A percentile compares a stretch with the other conserved stretches of the same genome.
Conservation (phyloP, 2,113 vertebrate species). For the Platysteira castanea region DNA sequence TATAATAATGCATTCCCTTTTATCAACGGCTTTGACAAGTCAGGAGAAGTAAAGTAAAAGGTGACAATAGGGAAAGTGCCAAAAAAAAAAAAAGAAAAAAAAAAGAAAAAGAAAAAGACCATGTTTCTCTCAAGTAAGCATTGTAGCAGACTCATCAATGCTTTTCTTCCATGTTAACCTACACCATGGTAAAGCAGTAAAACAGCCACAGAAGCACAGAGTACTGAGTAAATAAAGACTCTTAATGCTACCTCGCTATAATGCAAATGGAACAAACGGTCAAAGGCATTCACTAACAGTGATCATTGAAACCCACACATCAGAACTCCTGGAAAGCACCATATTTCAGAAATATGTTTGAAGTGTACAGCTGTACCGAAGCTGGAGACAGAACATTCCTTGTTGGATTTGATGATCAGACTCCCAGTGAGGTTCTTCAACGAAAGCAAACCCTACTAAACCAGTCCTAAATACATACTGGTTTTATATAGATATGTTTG, state of each 20-base stretch:
- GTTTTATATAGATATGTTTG: background rate
- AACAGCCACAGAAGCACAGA: conserved; percentile 2
- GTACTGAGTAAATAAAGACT: background rate
- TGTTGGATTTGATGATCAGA: background rate
- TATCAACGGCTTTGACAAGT: conserved; percentile 10
- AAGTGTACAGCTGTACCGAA: background rate
- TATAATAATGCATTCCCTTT: conserved; percentile 22
- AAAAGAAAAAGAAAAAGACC: background rate
- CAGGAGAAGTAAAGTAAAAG: background rate
- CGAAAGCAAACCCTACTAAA: background rate
- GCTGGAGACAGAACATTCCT: conserved; percentile 12
- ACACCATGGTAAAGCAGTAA: background rate
- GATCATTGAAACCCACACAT: background rate
- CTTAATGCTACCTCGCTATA: background rate
- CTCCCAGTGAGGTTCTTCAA: background rate
- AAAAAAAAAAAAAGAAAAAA: background rate
- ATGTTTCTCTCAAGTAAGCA: background rate
- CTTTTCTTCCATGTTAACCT: background rate
- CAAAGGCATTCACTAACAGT: conserved; percentile 1
- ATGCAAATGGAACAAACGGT: background rate
- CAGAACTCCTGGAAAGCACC: conserved; percentile 68
- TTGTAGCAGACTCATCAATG: background rate
- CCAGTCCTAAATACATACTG: conserved; percentile 35
- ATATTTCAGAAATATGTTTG: conserved; percentile 45
- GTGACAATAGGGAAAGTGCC: background rate